Evolutionary conservation across 1,140 invertebrate genomes (phyloP), one percentile per base, ranked within the genome.

Genomic region (Neodiprion fabricii): DNA sequence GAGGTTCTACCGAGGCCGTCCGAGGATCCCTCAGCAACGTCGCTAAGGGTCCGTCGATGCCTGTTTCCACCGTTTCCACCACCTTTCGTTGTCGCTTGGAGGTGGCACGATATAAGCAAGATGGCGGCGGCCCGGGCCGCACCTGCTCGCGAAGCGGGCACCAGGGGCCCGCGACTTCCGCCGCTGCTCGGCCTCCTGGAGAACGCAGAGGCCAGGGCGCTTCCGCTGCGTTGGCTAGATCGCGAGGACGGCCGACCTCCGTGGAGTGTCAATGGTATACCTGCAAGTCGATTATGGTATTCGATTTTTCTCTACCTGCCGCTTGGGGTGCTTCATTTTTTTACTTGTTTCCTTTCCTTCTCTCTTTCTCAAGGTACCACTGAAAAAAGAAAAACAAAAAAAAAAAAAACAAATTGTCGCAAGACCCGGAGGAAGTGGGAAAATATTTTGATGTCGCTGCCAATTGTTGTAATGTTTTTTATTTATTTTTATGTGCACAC

Each of bases 31-130:
- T 89, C 88, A 84, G 89, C 90, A 85, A 91, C 89, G 87, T 88
- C 90, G 81, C 86, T 87, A 84, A 87, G 87, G 80, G 86, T 85
- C 79, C 86, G 84, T 77, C 85, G 86, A 75, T 89, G 87, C 80
- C 85, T 86, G 80, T 84, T 86, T 73, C 80, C 81, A 74, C 81
- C 82, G 78, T 85, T 86, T 61, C 53, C 53, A 61, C 53, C 53
- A 61, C 11, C n/a, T 61, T 61, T 61, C n/a, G 53, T 61, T 78
- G 81, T 84, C 72, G 91, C 90, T 87, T 90, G 89, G 82, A 94
- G 91, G 89, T 94, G 94, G 90, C 93, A 95, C 90, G 94, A 95
- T 91, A 95, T 95, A 90, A 96, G 93, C 93, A 95, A 94, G 92
- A 96, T 95, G 93, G 94, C 94, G 87, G 94, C 94, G 89, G 93